Conservation (phyloP, 2,113 vertebrate species). For the Actenoides hombroni region DNA sequence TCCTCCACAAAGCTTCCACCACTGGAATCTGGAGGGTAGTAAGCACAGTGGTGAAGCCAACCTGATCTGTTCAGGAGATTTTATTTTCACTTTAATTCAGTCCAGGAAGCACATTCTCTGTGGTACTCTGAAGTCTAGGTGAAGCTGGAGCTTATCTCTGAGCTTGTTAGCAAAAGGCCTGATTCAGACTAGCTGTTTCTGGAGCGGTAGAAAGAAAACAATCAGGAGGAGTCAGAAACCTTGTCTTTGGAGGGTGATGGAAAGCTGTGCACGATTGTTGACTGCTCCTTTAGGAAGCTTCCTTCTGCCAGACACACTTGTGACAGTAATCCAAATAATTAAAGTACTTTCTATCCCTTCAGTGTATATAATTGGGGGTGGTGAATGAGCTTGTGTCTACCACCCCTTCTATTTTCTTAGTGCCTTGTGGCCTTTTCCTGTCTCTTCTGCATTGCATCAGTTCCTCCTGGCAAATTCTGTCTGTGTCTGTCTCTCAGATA, state of each 20-base stretch:
- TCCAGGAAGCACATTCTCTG: background rate
- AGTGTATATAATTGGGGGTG: background rate
- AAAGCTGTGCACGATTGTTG: background rate
- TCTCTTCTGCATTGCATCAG: slow-evolving; percentile 27
- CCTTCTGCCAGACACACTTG: background rate
- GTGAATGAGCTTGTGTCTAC: slow-evolving; percentile 7
- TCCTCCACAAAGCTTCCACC: background rate
- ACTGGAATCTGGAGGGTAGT: background rate
- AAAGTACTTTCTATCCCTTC: background rate
- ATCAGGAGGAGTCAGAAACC: background rate
- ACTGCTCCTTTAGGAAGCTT: background rate
- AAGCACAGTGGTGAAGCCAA: background rate
- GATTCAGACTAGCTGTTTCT: background rate
- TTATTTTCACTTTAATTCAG: background rate
- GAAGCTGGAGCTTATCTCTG: background rate
- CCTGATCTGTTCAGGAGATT: background rate
- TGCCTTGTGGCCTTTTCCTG: slow-evolving; percentile 30
- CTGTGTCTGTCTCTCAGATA: background rate
- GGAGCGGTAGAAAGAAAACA: background rate
- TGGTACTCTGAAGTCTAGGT: background rate
- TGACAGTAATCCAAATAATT: background rate
- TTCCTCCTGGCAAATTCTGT: slow-evolving; percentile 46
- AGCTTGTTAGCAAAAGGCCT: background rate
- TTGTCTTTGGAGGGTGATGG: background rate
- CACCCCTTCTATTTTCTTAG: background rate